phyloP scores from a whole-genome alignment of 2,113 vertebrate genomes.

The Megaceryle maxima region DNA sequence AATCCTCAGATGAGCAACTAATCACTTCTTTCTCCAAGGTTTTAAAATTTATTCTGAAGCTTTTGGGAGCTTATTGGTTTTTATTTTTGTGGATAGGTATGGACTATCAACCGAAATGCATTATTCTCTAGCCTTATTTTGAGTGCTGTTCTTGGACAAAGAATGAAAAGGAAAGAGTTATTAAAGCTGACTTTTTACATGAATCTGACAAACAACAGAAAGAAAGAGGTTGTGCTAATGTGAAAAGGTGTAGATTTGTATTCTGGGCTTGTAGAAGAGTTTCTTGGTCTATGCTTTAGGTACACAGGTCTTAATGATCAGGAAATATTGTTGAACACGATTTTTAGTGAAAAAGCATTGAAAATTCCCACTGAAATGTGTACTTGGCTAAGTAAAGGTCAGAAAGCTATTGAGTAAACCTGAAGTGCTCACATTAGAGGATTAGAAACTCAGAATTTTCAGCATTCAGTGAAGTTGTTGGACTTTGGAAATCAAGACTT shows the following conservation, averaged over 20 bases:
- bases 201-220: not conserved
- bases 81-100: not conserved
- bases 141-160: not conserved
- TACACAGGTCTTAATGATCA: slow-evolving; percentile 61
- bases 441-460: slow-evolving; percentile 49
- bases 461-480: not conserved
- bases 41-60: not conserved
- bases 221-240: not conserved
- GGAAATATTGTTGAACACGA: slow-evolving; percentile 67
- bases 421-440: slow-evolving; percentile 37
- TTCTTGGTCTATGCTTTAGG: not conserved
- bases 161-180: not conserved
- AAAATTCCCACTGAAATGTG: slow-evolving; percentile 60
- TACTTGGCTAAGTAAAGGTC: slow-evolving; percentile 67
- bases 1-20: not conserved
- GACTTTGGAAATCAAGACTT: not conserved
- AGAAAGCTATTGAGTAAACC: slow-evolving; percentile 55
- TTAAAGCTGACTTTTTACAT: not conserved
- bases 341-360: slow-evolving; percentile 63
- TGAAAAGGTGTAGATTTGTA: slow-evolving; percentile 30
- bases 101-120: not conserved
- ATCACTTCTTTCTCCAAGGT: not conserved
- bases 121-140: not conserved
- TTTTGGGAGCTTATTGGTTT: fast-evolving
- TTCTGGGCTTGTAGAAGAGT: slow-evolving; percentile 31